Conservation (phyloP, 2,888 invertebrate genomes). For the Laspeyria flexula region DNA sequence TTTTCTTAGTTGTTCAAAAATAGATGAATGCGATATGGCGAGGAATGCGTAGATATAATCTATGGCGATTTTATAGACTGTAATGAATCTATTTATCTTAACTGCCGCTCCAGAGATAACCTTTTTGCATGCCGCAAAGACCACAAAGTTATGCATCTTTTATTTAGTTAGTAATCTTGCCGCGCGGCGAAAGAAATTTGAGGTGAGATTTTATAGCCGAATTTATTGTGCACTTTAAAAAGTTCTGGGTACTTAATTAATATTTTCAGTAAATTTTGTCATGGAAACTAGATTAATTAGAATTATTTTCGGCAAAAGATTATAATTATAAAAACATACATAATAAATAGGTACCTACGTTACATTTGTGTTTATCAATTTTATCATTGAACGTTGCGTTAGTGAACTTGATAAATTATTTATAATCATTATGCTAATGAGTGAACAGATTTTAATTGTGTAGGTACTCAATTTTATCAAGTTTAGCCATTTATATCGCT, state of each 20-base stretch:
- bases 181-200: too few relatives aligned
- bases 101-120: constrained; percentile 11
- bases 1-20: constrained; percentile 13
- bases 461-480: constrained; percentile 20
- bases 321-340: too few relatives aligned
- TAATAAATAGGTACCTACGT: neutral
- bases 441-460: constrained; percentile 18
- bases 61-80: constrained; percentile 22
- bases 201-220: too few relatives aligned
- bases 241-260: too few relatives aligned
- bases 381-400: constrained; percentile 30
- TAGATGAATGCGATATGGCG: constrained; percentile 30
- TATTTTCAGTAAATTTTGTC: too few relatives aligned
- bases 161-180: too few relatives aligned
- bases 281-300: too few relatives aligned
- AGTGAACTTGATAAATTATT: constrained; percentile 41
- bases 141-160: too few relatives aligned
- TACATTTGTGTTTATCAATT: neutral
- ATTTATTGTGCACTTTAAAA: too few relatives aligned
- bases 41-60: constrained; percentile 31
- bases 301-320: too few relatives aligned
- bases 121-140: constrained; percentile 25
- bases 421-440: constrained; percentile 18
- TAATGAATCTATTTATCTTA: constrained; percentile 25
- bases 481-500: constrained; percentile 12